A percentile compares a stretch with the other conserved stretches of the same genome.
Conservation (phyloP, 2,797 vertebrate species). For the Eulemur rubriventer region DNA sequence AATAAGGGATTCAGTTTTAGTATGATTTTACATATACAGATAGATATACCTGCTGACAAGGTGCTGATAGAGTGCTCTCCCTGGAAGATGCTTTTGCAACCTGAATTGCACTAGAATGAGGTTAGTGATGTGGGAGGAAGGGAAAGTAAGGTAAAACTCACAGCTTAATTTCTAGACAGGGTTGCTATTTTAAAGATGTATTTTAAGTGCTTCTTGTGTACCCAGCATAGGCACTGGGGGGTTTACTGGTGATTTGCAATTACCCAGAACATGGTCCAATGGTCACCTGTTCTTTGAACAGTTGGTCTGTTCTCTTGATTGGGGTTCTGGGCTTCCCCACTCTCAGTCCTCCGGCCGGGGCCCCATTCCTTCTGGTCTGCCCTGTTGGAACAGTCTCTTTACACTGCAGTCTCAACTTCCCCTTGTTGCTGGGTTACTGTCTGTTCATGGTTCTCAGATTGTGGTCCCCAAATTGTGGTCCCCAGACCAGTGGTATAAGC, state of each 20-base stretch:
- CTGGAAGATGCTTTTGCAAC: not conserved
- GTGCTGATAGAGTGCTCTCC: not conserved
- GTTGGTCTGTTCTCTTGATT: not conserved
- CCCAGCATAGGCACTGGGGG: not conserved
- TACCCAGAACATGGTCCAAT: not conserved
- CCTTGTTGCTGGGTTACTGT: not conserved
- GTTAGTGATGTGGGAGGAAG: not conserved
- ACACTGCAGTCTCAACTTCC: not conserved
- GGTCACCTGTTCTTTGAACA: not conserved
- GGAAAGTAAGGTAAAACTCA: constrained; percentile 19
- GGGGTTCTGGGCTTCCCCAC: not conserved
- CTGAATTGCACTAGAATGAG: not conserved
- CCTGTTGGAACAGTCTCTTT: not conserved
- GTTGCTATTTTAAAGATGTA: not conserved
- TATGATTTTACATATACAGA: not conserved
- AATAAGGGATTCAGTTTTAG: not conserved
- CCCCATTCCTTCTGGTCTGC: not conserved
- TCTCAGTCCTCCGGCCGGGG: not conserved
- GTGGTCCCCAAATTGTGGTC: not conserved
- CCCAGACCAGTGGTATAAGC: not conserved
- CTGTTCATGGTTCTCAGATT: not conserved
- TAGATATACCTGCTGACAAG: not conserved
- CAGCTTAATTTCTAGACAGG: constrained; percentile 32
- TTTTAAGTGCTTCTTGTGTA: not conserved
- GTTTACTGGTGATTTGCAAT: not conserved